Base-by-base conservation (phyloP, 1,140 invertebrate species). In the Hermetia illucens region DNA sequence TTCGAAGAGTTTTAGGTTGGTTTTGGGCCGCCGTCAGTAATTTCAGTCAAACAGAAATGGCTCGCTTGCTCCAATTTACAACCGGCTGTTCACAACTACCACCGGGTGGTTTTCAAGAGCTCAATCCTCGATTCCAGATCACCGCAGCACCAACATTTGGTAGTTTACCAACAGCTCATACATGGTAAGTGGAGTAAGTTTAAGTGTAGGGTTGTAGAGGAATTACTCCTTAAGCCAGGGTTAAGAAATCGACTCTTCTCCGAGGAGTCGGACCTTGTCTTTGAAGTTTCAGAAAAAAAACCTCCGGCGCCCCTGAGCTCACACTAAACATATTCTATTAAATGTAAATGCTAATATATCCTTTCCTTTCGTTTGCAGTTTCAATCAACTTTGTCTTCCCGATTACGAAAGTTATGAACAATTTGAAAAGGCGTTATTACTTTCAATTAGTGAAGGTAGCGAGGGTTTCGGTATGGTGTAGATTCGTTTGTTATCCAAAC, bases 381-480 rank as follows among this genome's bases (percentile, higher is more conserved):
- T 95, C 63, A 94, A 95, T 73, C 89, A 94, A 64, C 72, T 96
- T 29, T 94, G 90, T 65, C 69, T 96, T 50, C 90, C 91, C 15
- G 87, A 91, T 62, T 94, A 94, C 64, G 88, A 93, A 51, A 79
- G 73, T 49, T 94, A 92, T 61, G 89, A 95, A 65, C 82, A 88
- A 47, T 88, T 96, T 50, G 89, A 94, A 52, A 81, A 83, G 57
- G 80, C 86, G 20, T 68, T 95, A 30, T 69, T 93, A 19, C 66
- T 92, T 52, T 88, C 91, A 41, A 91, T 95, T 52, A 93, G 83
- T 58, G 91, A 96, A 70, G 91, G 90, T 32, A 87, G 79, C 18
- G 90, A 94, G 71, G 91, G 91, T 27, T 96, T 96, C 65, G 89
- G 88, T 44, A 81, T 96, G 79, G 82, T 86, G 46, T 87, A 70